Evolutionary conservation across 2,888 invertebrate genomes (phyloP), one percentile per base, ranked within the genome.

Genomic region (Ecliptopera silaceata): DNA sequence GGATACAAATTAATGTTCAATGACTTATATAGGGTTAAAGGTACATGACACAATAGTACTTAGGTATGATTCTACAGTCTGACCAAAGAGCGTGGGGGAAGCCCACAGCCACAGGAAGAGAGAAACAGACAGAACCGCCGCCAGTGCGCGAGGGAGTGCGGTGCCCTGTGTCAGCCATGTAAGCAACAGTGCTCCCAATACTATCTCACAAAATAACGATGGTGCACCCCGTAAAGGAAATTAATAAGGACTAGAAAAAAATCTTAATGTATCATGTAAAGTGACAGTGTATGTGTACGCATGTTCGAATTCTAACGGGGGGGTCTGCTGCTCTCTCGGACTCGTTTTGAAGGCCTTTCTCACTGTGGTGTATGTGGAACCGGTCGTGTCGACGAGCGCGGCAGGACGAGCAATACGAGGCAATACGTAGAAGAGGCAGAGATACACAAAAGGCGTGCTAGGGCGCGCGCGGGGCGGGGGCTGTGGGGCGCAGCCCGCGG

Each of bases 291-390:
- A 75, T 77, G 88, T 88, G 88, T 89, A 57, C 59, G 59, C 46
- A 80, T 82, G 84, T 83, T 85, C 76, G 79, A 77, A 34, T 62
- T 85, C 80, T 86, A 88, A 91, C 90, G 90, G 90, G 90, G 90
- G 85, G 90, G 87, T 92, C 92, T 92, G 92, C 92, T 92, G 91
- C 91, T 92, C 92, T 92, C 92, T 92, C 85, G 82, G 92, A 92
- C 92, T 86, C 92, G 91, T 81, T 88, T 84, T 87, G 84, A 77
- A 89, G 92, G 92, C 79, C 92, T 92, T 92, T 91, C 76, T 88
- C 83, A 81, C 92, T 92, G 92, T 92, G 92, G 91, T 88, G 81
- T 84, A 69, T 69, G 74, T 72, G 69, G 73, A 66, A 77, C 80
- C 82, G 76, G 79, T 76, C 76, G 77, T 74, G 76, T 74, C 71